Percentiles rank a stretch among this genome's conserved stretches.
phyloP scores from a whole-genome alignment of 2,113 vertebrate species.

The Monarcha castaneiventris region DNA sequence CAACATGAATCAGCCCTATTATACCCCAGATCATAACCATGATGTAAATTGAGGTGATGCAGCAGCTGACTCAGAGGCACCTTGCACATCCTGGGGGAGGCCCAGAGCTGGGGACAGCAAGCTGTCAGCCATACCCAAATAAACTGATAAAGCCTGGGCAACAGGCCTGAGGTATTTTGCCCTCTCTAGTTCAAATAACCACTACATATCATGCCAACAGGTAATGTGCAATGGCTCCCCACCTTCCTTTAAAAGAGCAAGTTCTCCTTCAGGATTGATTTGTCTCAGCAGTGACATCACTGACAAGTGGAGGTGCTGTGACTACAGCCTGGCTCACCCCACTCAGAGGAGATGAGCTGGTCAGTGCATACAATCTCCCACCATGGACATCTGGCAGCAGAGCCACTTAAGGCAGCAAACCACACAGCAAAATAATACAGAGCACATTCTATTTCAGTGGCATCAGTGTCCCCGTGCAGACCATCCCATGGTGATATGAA shows the following conservation, averaged over 20 bases:
- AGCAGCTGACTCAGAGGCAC: conserved; percentile 39
- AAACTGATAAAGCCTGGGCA: neutral
- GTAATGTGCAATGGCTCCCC: neutral
- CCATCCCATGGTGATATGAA: neutral
- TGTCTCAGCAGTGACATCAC: neutral
- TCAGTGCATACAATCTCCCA: rapidly evolving
- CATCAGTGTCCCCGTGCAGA: neutral
- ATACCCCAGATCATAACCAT: neutral
- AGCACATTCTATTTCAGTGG: neutral
- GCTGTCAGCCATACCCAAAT: neutral
- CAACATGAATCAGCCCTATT: conserved; percentile 23
- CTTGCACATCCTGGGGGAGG: neutral
- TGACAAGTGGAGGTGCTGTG: neutral
- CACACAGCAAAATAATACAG: neutral
- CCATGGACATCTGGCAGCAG: neutral
- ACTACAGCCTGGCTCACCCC: neutral
- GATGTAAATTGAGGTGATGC: neutral
- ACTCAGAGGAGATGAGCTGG: neutral
- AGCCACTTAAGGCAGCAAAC: neutral
- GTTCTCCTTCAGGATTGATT: neutral
- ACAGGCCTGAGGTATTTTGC: neutral
- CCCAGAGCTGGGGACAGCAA: neutral
- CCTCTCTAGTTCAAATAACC: neutral
- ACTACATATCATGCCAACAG: neutral
- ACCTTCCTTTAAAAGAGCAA: neutral